These are phyloP conservation scores for Megalops atlanticus DNA, from an alignment of 2,113 vertebrate species.

Conservation along the genomic window DNA sequence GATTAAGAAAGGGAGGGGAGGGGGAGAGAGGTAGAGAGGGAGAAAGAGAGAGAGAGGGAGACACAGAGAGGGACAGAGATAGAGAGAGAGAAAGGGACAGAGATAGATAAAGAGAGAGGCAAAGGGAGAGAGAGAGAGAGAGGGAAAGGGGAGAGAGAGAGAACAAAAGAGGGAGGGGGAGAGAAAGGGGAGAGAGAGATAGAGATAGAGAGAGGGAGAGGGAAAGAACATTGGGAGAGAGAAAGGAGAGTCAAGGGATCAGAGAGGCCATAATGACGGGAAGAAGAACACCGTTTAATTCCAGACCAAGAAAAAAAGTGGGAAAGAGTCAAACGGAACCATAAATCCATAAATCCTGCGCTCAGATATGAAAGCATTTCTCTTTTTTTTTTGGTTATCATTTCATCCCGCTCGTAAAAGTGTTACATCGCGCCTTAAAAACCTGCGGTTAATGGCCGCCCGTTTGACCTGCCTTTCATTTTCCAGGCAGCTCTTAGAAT, in stretches of 20 bases:
- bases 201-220: neutral
- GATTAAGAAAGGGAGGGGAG: neutral
- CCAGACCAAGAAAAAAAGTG: too few species aligned
- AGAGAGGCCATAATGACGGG: neutral
- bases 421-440: neutral
- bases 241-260: neutral
- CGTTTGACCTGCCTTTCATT: too few species aligned
- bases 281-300: too few species aligned
- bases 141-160: neutral
- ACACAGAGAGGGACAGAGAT: neutral
- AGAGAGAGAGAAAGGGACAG: neutral
- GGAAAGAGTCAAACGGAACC: too few species aligned
- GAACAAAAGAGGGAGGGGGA: neutral
- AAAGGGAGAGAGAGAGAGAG: neutral
- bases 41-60: neutral
- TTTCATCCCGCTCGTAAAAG: neutral
- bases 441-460: neutral
- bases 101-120: neutral
- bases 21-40: neutral
- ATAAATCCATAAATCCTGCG: too few species aligned
- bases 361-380: too few species aligned
- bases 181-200: constrained; percentile 19
- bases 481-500: too few species aligned
- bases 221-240: neutral
- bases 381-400: neutral